phyloP scores from a whole-genome alignment of 2,888 invertebrate genomes.

The Xestoiulus laeticollis region DNA sequence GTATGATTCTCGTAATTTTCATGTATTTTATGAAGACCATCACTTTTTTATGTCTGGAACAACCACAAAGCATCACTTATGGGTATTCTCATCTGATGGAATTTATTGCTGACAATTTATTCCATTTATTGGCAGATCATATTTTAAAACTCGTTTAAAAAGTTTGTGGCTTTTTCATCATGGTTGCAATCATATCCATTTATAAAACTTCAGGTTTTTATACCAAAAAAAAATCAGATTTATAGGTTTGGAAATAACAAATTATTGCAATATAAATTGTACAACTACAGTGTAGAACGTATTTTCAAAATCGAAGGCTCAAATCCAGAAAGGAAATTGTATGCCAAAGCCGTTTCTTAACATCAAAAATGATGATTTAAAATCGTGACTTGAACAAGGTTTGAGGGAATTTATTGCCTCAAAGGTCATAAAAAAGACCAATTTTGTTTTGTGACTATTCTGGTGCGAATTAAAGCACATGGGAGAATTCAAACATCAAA shows the following conservation, averaged over 20 bases:
- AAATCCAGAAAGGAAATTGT: background rate
- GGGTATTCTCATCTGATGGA: background rate
- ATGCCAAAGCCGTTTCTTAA: background rate
- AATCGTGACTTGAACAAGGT: background rate
- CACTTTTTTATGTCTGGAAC: background rate
- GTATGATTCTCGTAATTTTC: too few species aligned
- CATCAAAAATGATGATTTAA: background rate
- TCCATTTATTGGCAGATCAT: background rate
- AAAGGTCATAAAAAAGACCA: background rate
- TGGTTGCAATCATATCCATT: background rate
- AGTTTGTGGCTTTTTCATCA: background rate
- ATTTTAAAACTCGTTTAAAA: background rate
- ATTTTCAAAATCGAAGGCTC: background rate
- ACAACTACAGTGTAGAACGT: background rate
- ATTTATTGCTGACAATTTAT: background rate
- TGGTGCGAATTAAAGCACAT: background rate
- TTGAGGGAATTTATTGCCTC: background rate
- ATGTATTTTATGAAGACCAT: too few species aligned
- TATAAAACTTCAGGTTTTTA: background rate
- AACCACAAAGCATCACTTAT: background rate
- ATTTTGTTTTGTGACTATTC: background rate
- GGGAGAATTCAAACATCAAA: background rate
- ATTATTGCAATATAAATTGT: background rate
- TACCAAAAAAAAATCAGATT: background rate
- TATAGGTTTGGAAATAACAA: background rate